Base-by-base conservation (phyloP, 2,888 invertebrate species). In the Oscheius myriophilus region DNA sequence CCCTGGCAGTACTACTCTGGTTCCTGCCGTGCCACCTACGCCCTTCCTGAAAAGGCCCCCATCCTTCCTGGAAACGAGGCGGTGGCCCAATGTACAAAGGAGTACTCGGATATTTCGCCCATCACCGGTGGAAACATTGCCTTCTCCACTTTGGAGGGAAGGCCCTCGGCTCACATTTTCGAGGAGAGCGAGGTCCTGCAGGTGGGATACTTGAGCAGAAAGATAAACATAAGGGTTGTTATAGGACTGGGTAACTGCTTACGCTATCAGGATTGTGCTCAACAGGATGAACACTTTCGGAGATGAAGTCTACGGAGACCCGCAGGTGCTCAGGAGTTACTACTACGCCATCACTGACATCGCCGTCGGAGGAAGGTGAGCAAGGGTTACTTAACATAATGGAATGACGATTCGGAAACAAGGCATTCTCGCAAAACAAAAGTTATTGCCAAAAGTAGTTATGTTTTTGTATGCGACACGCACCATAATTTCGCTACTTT, bases 251-350 rank as follows among this genome's bases (percentile, higher is more conserved):
- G 97, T 98, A 21, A 95, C 96, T 65, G 97, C 97, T 0, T 94
- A 94, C 0, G 95, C 95, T 81, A 91, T 99, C 71, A 91, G 92
- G 62, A 94, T 99, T 75, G 92, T 93, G 0, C 89, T 98, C 71
- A 93, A 94, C 85, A 91, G 96, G 18, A 90, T 96, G 81, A 98
- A 98, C 88, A 98, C 97, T 0, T 98, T 97, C 87, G 96, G 98
- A 80, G 98, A 98, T 87, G 97, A 98, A 89, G 91, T 96, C 63
- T 83, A 82, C 72, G 70, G 65, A n/a, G 68, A 73, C 53, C 53
- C 67, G 67, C 78, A 71, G 52, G 85, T 97, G 25, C 89, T 96
- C 61, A 92, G 92, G 86, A 95, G 96, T 0, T 98, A 99, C 87
- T 98, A 95, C 90, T 98, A 96, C 89, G 97, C 96, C 80, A 90